phyloP scores from a whole-genome alignment of 2,113 vertebrate species.

The Platysternon megacephalum region DNA sequence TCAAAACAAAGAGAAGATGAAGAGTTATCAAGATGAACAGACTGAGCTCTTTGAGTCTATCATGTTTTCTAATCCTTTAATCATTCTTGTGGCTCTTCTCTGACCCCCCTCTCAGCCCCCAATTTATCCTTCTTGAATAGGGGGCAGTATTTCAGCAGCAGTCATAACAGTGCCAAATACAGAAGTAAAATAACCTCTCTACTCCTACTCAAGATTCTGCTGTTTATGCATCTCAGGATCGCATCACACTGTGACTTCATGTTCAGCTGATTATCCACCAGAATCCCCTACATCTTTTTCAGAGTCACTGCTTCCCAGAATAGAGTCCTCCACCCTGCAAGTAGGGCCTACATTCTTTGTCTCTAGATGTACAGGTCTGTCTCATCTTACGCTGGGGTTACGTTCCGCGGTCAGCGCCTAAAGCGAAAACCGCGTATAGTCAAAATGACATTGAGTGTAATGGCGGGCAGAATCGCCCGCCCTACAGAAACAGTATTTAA shows the following conservation, averaged over 20 bases:
- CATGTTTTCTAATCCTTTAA: neutral
- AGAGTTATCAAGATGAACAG: neutral
- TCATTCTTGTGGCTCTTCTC: neutral
- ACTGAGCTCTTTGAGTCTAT: neutral
- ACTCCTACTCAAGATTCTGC: neutral
- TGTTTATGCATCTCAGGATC: neutral
- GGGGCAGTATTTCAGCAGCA: neutral
- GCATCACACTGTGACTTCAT: neutral
- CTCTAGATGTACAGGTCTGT: too few relatives aligned
- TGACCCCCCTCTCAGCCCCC: neutral
- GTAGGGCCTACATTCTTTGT: neutral
- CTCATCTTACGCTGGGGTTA: too few relatives aligned
- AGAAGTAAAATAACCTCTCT: neutral
- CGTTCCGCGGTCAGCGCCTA: too few relatives aligned
- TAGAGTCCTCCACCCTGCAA: neutral
- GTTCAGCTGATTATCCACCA: neutral
- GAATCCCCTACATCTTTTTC: neutral
- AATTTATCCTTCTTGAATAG: neutral
- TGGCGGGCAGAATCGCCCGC: too few relatives aligned
- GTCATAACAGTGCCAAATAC: neutral
- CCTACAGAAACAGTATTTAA: too few relatives aligned
- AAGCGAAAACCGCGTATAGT: too few relatives aligned
- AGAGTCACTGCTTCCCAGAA: neutral
- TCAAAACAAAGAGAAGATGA: neutral
- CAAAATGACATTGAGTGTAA: too few relatives aligned